Evolutionary conservation across 2,113 vertebrate genomes (phyloP), one percentile per base, ranked within the genome.

Genomic region (Zosterops pallidus): DNA sequence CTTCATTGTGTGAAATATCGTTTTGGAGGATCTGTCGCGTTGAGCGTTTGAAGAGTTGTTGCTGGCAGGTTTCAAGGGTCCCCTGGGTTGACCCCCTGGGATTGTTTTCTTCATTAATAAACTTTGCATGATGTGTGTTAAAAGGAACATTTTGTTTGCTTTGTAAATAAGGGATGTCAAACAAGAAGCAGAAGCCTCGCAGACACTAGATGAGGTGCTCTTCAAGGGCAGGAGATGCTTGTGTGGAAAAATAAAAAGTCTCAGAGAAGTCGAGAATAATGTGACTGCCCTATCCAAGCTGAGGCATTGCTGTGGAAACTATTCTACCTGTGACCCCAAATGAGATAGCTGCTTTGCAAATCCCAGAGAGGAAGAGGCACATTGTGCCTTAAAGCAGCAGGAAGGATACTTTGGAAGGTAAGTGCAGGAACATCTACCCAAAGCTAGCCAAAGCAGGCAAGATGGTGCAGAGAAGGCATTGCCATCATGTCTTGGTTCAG

Each of bases 1-100:
- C 98, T 98, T 98, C 98, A 98, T 98, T 98, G 98, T 98, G 98
- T 98, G 98, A 98, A 98, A 98, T 98, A 98, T 98, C 95, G 90
- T 98, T 98, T 98, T 98, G 97, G 98, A 98, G 97, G 97, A 98
- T 98, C 97, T 98, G 98, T 97, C 83, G 90, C 84, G 90, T 96
- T 97, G 97, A 98, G 87, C 92, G 83, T 98, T 98, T 98, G 97
- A 98, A 98, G 98, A 98, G 97, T 98, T 98, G 98, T 98, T 97
- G 94, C 98, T 98, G 98, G 98, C 97, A 97, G 97, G 97, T 98
- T 98, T 98, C 91, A 97, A 94, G 94, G 96, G 97, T 98, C 97
- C 97, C 98, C 96, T 44, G 92, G 97, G 98, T 95, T 97, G 97
- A 97, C 97, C 97, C 93, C 97, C 96, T 98, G 98, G 97, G 97